These are phyloP conservation scores for Drosophila lutescens DNA, from an alignment of 2,888 invertebrate species.

Conservation along the genomic window DNA sequence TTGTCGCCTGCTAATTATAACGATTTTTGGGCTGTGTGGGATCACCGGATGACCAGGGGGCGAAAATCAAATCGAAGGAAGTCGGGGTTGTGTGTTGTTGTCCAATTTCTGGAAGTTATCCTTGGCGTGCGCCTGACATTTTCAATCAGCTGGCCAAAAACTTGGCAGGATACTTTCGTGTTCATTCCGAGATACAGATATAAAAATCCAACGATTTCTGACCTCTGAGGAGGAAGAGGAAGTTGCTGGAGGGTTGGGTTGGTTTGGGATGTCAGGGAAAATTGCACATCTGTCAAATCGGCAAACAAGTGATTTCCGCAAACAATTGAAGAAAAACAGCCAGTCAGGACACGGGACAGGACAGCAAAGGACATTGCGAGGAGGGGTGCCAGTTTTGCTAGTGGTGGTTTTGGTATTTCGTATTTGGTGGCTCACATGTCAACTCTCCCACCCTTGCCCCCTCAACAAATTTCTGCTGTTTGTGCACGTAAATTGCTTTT, in stretches of 20 bases:
- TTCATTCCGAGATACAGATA: conserved; percentile 14
- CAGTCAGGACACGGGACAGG: conserved; percentile 55
- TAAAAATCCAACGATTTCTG: conserved; percentile 32
- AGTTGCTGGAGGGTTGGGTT: conserved; percentile 6
- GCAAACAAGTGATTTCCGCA: conserved; percentile 81
- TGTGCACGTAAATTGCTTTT: conserved; percentile 80
- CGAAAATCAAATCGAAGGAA: neutral
- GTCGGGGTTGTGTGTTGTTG: conserved; percentile 10
- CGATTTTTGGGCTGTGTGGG: conserved; percentile 8
- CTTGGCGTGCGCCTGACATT: conserved; percentile 66
- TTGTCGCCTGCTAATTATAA: conserved; percentile 65
- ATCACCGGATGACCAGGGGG: neutral
- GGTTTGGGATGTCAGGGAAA: conserved; percentile 65
- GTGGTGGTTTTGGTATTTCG: conserved; percentile 15
- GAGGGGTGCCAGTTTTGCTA: conserved; percentile 7
- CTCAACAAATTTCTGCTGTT: conserved; percentile 53
- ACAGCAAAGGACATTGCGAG: neutral
- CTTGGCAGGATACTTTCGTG: conserved; percentile 29
- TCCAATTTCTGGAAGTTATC: conserved; percentile 27
- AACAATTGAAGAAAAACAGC: conserved; percentile 76
- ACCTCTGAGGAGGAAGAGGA: conserved; percentile 26
- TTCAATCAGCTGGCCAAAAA: conserved; percentile 62
- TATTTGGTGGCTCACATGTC: conserved; percentile 53
- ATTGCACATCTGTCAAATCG: conserved; percentile 81
- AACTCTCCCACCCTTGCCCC: conserved; percentile 55